phyloP scores from a whole-genome alignment of 1,140 invertebrate genomes.

The fruit fly (Drosophila melanogaster) region Release_6_plus_ISO1_MT NT_037436.4:7352501-7353000 shows the following conservation, averaged over 20 bases:
- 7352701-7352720: slow-evolving; percentile 74
- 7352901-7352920: background rate
- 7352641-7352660: background rate
- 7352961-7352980: slow-evolving; percentile 48
- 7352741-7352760: slow-evolving; percentile 75
- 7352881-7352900: slow-evolving; percentile 38
- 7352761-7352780: slow-evolving; percentile 57
- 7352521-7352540: slow-evolving; percentile 73
- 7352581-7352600: slow-evolving; percentile 33
- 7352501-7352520: slow-evolving; percentile 59
- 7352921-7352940: background rate
- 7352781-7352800: slow-evolving; percentile 72
- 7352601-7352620: slow-evolving; percentile 19
- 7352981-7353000: slow-evolving; percentile 52
- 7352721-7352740: slow-evolving; percentile 76
- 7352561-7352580: slow-evolving; percentile 44
- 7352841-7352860: slow-evolving; percentile 32
- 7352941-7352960: slow-evolving; percentile 44
- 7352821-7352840: slow-evolving; percentile 29
- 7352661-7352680: slow-evolving; percentile 1
- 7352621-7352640: slow-evolving; percentile 11
- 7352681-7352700: slow-evolving; percentile 38
- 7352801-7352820: slow-evolving; percentile 36
- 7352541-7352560: slow-evolving; percentile 66
- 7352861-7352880: slow-evolving; percentile 32